These are phyloP conservation scores for Pantelozetes paolii DNA, from an alignment of 2,888 invertebrate species.

Conservation along the genomic window DNA sequence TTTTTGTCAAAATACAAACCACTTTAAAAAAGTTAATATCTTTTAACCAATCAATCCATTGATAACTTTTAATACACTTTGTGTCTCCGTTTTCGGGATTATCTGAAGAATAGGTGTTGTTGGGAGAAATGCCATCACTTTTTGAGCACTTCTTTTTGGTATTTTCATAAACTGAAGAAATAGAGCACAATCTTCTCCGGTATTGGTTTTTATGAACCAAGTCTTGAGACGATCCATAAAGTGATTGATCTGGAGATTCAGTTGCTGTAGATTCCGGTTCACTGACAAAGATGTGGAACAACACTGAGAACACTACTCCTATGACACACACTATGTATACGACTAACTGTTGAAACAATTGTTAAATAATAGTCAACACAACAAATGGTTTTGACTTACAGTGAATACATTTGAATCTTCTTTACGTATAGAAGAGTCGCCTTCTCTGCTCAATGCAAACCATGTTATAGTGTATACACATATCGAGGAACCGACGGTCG, in stretches of 20 bases:
- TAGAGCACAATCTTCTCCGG: neutral
- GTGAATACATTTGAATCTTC: constrained; percentile 35
- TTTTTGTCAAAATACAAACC: constrained; percentile 53
- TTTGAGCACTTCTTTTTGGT: neutral
- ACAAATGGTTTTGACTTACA: neutral
- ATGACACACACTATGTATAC: constrained; percentile 66
- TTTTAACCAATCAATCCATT: constrained; percentile 33
- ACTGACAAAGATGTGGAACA: constrained; percentile 68
- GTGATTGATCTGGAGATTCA: neutral
- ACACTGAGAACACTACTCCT: constrained; percentile 62
- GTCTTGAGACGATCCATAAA: constrained; percentile 7
- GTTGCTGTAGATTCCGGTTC: constrained; percentile 54
- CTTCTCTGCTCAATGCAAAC: constrained; percentile 59
- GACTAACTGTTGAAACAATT: constrained; percentile 59
- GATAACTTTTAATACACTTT: neutral
- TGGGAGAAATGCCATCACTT: neutral
- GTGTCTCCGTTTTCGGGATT: neutral
- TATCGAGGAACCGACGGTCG: constrained; percentile 80
- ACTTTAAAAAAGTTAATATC: constrained; percentile 57
- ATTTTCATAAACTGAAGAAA: neutral
- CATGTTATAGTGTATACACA: constrained; percentile 75
- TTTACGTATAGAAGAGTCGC: constrained; percentile 54
- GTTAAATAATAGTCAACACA: neutral
- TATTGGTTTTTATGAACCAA: constrained; percentile 3
- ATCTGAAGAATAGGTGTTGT: neutral